phyloP scores from a whole-genome alignment of 2,797 vertebrate genomes.

The Brotula barbata region DNA sequence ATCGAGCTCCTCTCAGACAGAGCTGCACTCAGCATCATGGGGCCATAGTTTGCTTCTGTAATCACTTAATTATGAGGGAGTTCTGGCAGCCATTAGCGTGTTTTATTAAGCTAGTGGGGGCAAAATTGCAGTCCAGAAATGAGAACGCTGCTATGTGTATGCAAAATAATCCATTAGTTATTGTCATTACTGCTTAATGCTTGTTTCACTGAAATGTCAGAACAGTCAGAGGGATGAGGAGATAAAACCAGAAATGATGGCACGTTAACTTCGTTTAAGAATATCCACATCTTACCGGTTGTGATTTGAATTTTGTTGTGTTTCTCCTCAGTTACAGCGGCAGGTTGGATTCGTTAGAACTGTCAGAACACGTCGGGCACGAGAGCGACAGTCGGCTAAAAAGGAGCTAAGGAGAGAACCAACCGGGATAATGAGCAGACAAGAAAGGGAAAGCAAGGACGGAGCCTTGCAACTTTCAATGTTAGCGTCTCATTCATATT shows the following conservation, averaged over 20 bases:
- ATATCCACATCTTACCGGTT: too few species aligned
- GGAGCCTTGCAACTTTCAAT: conserved; percentile 56
- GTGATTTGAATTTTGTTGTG: not conserved
- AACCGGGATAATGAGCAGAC: conserved; percentile 64
- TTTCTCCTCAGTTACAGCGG: conserved; percentile 6
- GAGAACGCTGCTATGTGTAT: not conserved
- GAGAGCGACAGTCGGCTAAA: conserved; percentile 34
- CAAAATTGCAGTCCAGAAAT: too few species aligned
- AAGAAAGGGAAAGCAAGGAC: conserved; percentile 66
- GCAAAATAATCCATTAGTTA: not conserved
- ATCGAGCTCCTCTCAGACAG: conserved; percentile 14
- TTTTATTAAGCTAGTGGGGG: not conserved
- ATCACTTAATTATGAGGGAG: conserved; percentile 13
- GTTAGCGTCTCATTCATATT: conserved; percentile 71
- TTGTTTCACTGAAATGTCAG: not conserved
- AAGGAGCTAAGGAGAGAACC: conserved; percentile 51
- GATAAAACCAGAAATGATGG: too few species aligned
- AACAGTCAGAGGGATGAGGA: too few species aligned
- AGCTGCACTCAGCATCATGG: conserved; percentile 14
- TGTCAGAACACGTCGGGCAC: conserved; percentile 29
- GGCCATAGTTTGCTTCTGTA: conserved; percentile 13
- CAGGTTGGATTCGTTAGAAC: conserved; percentile 28
- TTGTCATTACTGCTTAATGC: too few species aligned
- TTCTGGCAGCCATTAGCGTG: conserved; percentile 2
- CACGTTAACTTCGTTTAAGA: too few species aligned